Evolutionary conservation across 2,113 vertebrate species (phyloP).

Genomic region (Speoplatyrhinus poulsoni): DNA sequence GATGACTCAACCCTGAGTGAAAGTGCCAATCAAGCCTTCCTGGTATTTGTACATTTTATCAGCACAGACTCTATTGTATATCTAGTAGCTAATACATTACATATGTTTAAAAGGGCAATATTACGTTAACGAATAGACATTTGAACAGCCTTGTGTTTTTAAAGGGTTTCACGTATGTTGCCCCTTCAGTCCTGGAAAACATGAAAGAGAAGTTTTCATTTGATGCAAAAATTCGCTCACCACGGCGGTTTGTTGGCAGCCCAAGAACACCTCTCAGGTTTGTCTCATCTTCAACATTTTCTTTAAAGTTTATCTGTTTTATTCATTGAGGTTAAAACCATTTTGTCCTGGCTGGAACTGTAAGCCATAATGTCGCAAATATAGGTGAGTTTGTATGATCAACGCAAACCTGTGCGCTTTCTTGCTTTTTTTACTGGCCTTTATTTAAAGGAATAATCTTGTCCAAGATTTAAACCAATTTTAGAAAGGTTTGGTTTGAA

Average conservation of each 20-base stretch:
- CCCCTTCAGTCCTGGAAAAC: conserved; percentile 98
- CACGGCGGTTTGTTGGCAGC: conserved; percentile 93
- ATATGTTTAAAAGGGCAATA: no score
- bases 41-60: conserved; percentile 74
- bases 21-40: conserved; percentile 99
- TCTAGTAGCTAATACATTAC: no score
- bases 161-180: conserved; percentile 97
- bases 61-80: no score
- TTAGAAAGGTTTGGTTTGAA: no score
- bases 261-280: conserved; percentile 97
- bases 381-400: no score
- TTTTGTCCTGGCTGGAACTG: no score
- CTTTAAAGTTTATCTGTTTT: not conserved
- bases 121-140: no score
- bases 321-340: not conserved
- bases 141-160: not conserved
- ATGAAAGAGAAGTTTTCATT: conserved; percentile 98
- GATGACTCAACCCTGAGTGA: conserved; percentile 98
- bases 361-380: no score
- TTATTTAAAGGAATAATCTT: no score
- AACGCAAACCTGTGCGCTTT: no score
- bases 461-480: no score
- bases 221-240: conserved; percentile 98
- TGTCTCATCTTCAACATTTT: not conserved
- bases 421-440: no score